A percentile compares a stretch with the other conserved stretches of the same genome.
These are phyloP conservation scores for Petrolisthes cinctipes DNA, from an alignment of 2,888 invertebrate species.

Conservation along the genomic window DNA sequence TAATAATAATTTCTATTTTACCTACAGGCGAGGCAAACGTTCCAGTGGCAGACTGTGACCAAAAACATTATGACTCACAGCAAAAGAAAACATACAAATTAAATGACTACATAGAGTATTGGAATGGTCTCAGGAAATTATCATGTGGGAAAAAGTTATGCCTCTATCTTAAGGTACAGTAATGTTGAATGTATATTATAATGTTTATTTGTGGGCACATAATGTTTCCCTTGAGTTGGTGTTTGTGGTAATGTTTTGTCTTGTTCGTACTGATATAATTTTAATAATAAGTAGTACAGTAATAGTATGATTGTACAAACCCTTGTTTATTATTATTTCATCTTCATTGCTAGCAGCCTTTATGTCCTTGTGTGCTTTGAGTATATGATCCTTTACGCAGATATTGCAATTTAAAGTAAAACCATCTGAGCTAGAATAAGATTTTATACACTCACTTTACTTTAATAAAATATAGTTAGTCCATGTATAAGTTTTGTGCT, in stretches of 20 bases:
- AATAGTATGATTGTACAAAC: no score
- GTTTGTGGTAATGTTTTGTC: conserved; percentile 9
- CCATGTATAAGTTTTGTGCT: no score
- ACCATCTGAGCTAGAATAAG: no score
- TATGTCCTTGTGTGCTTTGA: no score
- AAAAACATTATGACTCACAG: conserved; percentile 82
- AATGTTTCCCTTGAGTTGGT: background rate
- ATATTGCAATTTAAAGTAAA: no score
- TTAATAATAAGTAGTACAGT: no score
- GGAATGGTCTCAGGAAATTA: conserved; percentile 72
- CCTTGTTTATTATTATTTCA: no score
- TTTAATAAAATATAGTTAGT: no score
- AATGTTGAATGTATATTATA: background rate
- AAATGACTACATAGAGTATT: conserved; percentile 80
- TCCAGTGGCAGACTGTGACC: conserved; percentile 85
- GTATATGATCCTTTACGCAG: no score
- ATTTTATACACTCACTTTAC: no score
- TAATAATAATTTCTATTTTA: background rate
- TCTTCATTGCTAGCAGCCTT: no score
- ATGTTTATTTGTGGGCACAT: background rate
- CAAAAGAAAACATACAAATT: conserved; percentile 79
- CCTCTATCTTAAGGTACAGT: conserved; percentile 80
- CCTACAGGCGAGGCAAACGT: conserved; percentile 74
- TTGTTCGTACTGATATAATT: no score
- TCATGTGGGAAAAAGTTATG: conserved; percentile 70